Base-by-base conservation (phyloP, 2,113 vertebrate genomes). In the Crotalus viridis region DNA sequence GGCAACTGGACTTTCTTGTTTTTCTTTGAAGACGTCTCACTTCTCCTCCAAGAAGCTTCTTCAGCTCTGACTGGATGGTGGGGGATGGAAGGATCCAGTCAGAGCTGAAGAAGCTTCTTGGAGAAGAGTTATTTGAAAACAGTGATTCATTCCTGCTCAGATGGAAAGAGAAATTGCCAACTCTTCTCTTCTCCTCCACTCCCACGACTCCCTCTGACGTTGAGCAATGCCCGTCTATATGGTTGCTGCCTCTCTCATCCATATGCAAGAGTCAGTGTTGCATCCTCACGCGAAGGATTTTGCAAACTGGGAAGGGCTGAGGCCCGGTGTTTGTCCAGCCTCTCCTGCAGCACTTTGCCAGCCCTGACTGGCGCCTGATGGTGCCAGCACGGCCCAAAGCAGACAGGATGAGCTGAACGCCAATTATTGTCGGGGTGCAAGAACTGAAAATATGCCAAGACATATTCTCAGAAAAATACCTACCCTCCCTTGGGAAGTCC, bases 281-380 rank as follows among this genome's bases (percentile, higher is more conserved):
- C 0, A 1, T 52, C 0, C 89, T 91, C 93, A 1, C 88, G n/a
- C 91, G 74, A 7, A 28, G 33, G 19, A 24, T 89, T 74, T 89
- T 55, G 92, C 87, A 91, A 94, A 52, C 13, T 85, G 46, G 43
- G 86, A 2, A 24, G 28, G 69, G 87, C 57, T 91, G 91, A 86
- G 64, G 81, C 13, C 26, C 94, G 86, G 89, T 26, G 74, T 6
- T 33, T 93, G 43, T 92, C 55, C 59, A 12, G 4, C 28, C 12
- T 0, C 0, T 85, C 89, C 89, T 64, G 33, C 0, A 85, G 26
- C 9, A 39, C 13, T 21, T 87, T 56, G 51, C 89, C 93, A 1
- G 26, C 92, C 52, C 17, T 57, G 33, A 64, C 64, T 55, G 59
- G 39, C 87, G 92, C 64, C 46, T 52, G 4, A 7, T 26, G n/a